Evolutionary conservation across 2,113 vertebrate genomes (phyloP), one percentile per base, ranked within the genome.

Genomic region (Alligator mississippiensis): DNA sequence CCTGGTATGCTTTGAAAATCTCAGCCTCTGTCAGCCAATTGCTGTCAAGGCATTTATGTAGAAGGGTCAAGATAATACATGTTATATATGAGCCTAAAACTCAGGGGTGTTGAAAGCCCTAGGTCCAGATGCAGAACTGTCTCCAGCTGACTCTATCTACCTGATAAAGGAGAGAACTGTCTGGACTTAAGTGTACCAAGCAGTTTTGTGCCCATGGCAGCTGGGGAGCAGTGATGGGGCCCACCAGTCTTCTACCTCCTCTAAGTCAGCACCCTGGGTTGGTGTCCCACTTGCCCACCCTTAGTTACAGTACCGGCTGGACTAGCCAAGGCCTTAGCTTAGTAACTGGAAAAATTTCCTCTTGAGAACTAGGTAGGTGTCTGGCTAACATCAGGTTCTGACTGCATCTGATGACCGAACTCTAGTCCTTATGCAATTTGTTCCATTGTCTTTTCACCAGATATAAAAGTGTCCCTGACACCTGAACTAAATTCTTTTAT

Each of bases 391-490:
- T 55, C 3, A 1, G 2, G 59, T n/a, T 55, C 66, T 5, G 77
- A 28, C 59, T 59, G 4, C 0, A 11, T 62, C 84, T 57, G 57
- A 21, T 3, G 57, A 9, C 59, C 57, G 55, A 1, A 0, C 70
- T 1, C 14, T 63, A 1, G 85, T 57, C 87, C 77, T 17, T 24
- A 21, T 34, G 88, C 83, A 30, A 1, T 0, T 11, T 63, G 76
- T 21, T 64, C 81, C 27, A 54, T 82, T 93, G 78, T 4, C 76
- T 95, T 89, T 87, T 92, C 93, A 84, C 55, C 82, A 27, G 80
- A 79, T 92, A 28, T 76, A 59, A 15, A 85, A 70, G 84, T 83
- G 86, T 1, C 83, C 21, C 0, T 5, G 91, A 79, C 93, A 85
- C 77, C 79, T 28, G 2, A 34, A 89, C 59, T 84, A 78, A 84